Evolutionary conservation across 1,140 invertebrate species (phyloP).

Genomic region (Drosophila pallidifrons): DNA sequence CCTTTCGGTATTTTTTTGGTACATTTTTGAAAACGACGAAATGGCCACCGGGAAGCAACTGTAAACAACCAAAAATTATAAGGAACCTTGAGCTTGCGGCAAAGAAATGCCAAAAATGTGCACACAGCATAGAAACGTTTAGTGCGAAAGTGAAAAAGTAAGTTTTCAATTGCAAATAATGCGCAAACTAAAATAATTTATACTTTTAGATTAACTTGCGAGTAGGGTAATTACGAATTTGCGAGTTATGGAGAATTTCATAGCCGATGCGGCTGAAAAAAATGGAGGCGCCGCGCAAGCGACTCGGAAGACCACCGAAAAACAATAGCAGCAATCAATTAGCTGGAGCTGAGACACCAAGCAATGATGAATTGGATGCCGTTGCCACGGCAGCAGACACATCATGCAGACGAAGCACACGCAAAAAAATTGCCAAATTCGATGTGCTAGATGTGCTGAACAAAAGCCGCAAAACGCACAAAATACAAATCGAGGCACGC

Average conservation of each 20-base stretch:
- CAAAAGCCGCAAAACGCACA: slow-evolving; percentile 76
- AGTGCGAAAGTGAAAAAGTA: slow-evolving; percentile 11
- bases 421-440: slow-evolving; percentile 80
- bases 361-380: slow-evolving; percentile 15
- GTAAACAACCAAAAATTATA: slow-evolving; percentile 32
- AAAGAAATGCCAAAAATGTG: neutral
- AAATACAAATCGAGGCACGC: slow-evolving; percentile 81
- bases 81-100: neutral
- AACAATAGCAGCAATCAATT: neutral
- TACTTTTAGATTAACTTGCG: neutral
- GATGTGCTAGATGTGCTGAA: slow-evolving; percentile 78
- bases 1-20: slow-evolving; percentile 36
- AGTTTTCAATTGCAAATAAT: neutral
- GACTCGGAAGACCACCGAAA: slow-evolving; percentile 41
- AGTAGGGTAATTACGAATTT: neutral
- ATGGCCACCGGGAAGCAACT: slow-evolving; percentile 11
- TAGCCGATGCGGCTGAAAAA: slow-evolving; percentile 20
- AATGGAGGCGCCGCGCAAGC: slow-evolving; percentile 27
- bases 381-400: neutral
- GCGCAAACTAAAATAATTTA: too few species aligned
- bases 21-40: neutral
- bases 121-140: neutral
- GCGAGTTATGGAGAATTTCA: slow-evolving; percentile 25
- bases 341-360: neutral
- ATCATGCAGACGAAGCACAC: slow-evolving; percentile 72